These are phyloP conservation scores for Leptopilina drosophilae DNA, from an alignment of 2,888 invertebrate species.

Conservation along the genomic window DNA sequence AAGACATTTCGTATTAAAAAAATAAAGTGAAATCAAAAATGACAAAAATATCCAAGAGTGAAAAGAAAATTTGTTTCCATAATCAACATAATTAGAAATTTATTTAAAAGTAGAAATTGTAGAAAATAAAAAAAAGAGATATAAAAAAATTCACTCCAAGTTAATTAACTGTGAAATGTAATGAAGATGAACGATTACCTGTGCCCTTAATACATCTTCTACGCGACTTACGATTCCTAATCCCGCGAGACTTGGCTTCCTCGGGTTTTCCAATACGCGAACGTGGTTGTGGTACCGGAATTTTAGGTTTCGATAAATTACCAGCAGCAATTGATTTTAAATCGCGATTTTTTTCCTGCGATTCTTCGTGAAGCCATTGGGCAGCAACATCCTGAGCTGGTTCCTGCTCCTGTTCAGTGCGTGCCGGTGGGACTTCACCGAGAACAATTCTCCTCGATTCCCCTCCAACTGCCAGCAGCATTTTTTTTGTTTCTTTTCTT, in stretches of 20 bases:
- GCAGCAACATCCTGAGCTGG: slow-evolving; percentile 74
- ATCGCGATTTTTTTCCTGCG: slow-evolving; percentile 47
- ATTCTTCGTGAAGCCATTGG: slow-evolving; percentile 64
- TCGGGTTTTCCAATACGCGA: slow-evolving; percentile 65
- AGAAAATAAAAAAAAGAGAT: neutral
- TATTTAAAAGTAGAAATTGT: too few species aligned
- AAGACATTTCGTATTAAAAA: too few species aligned
- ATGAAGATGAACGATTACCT: slow-evolving; percentile 64
- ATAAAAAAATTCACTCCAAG: neutral
- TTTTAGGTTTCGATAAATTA: slow-evolving; percentile 38
- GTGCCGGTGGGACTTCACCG: slow-evolving; percentile 72
- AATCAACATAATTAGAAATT: too few species aligned
- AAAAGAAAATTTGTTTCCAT: too few species aligned
- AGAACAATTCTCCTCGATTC: slow-evolving; percentile 77
- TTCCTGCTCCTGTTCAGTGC: slow-evolving; percentile 72
- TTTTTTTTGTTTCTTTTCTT: slow-evolving; percentile 66
- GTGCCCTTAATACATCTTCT: slow-evolving; percentile 72
- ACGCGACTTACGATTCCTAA: slow-evolving; percentile 74
- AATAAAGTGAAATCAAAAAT: too few species aligned
- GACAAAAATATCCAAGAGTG: too few species aligned
- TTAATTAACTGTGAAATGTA: slow-evolving; percentile 24
- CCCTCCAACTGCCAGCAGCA: slow-evolving; percentile 79
- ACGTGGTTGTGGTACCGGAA: slow-evolving; percentile 69
- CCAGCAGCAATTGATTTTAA: slow-evolving; percentile 11
- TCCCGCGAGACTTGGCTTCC: slow-evolving; percentile 55